These are phyloP conservation scores for Microvelia longipes DNA, from an alignment of 1,140 invertebrate species.

Conservation along the genomic window DNA sequence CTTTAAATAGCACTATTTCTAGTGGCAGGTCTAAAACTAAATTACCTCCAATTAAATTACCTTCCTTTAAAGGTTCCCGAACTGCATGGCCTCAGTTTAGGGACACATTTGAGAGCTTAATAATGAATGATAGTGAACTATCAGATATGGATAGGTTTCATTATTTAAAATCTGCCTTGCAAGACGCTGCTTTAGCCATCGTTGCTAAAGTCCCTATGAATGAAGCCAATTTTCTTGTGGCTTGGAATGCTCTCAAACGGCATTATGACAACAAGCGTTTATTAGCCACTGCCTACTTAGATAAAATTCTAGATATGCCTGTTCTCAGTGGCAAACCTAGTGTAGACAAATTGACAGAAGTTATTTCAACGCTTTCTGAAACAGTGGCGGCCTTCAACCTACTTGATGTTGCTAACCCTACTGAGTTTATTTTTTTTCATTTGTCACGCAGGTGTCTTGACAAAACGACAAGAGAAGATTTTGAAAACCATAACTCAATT, in stretches of 20 bases:
- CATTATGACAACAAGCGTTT: neutral
- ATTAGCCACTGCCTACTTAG: neutral
- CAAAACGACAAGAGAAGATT: neutral
- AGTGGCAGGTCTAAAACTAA: neutral
- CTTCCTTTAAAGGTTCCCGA: neutral
- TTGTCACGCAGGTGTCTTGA: neutral
- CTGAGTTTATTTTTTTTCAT: neutral
- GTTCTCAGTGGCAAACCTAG: neutral
- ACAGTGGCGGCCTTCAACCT: neutral
- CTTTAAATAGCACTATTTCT: neutral
- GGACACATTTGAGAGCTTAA: neutral
- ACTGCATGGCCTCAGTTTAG: neutral
- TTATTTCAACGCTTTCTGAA: neutral
- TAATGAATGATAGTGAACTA: neutral
- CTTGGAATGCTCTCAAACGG: neutral
- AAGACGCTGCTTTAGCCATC: neutral
- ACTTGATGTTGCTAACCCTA: neutral
- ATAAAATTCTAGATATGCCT: neutral
- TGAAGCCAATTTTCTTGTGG: neutral
- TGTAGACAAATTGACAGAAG: neutral
- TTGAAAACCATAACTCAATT: neutral
- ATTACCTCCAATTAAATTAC: neutral
- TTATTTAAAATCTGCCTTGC: neutral
- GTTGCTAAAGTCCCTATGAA: neutral
- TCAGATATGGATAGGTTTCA: neutral